Conservation (phyloP, 2,113 vertebrate species). For the Pomatostomus ruficeps region DNA sequence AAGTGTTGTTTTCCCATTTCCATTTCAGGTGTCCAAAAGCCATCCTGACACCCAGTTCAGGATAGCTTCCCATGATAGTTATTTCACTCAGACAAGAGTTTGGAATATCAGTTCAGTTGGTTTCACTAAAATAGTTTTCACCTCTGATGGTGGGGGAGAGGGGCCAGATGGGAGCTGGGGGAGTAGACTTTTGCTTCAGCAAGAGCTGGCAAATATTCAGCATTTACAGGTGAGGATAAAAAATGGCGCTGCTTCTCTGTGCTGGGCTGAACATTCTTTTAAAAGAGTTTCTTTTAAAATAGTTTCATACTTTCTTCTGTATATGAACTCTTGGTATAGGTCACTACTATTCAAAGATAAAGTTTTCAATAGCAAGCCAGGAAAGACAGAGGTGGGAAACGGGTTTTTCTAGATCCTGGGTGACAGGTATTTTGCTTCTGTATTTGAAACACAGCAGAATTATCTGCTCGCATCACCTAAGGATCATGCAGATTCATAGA, state of each 20-base stretch:
- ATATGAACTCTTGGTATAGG: not conserved
- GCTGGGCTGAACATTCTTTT: not conserved
- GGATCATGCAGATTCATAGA: not conserved
- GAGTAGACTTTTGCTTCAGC: not conserved
- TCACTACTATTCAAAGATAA: not conserved
- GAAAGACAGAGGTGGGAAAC: not conserved
- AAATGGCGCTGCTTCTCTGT: not conserved
- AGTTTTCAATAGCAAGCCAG: not conserved
- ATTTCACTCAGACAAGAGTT: not conserved
- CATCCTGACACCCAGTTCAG: not conserved
- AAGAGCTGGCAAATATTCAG: not conserved
- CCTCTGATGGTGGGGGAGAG: not conserved
- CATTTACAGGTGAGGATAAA: rapidly evolving
- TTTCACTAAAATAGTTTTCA: not conserved
- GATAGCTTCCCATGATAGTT: not conserved
- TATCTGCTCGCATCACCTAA: not conserved
- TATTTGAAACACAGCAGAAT: not conserved
- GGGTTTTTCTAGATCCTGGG: not conserved
- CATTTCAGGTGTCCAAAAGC: not conserved
- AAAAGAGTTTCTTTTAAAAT: not conserved
- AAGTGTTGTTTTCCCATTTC: not conserved
- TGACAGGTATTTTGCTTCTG: not conserved
- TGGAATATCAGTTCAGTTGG: not conserved
- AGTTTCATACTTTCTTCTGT: not conserved
- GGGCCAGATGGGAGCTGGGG: not conserved